Base-by-base conservation (phyloP, 2,888 invertebrate species). In the Plebejus anna region DNA sequence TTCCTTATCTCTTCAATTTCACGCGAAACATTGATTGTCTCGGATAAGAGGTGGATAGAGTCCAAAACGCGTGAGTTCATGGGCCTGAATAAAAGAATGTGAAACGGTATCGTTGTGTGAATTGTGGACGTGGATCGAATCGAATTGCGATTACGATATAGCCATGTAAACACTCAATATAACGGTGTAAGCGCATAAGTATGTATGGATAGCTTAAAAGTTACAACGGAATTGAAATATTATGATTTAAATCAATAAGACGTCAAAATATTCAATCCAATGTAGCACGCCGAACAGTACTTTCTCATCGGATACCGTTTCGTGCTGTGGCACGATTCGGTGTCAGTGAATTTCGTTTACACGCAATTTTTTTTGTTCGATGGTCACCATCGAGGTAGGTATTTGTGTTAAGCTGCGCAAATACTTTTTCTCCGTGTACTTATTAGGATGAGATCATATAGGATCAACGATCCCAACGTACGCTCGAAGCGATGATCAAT, bases 91-190 rank as follows among this genome's bases (percentile, higher is more conserved):
- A 80, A 82, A 86, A 86, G 90, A 89, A 91, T 91, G 88, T 84
- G 86, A 86, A 86, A 87, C 87, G 86, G 87, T 89, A 87, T 84
- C 86, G 85, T 90, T 92, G 93, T 92, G 92, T 90, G 92, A 92
- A 92, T 90, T 87, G 87, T 82, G 87, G 84, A 91, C 94, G 94
- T 92, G 93, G 79, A 88, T 88, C 85, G 93, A 91, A 92, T 93
- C 87, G 85, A 82, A 82, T 86, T 86, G 76, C 73, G 73, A 73
- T 55, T 28, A 28, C 73, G 51, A 51, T 55, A 72, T 72, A 73
- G 55, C 32, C 42, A 51, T 55, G 32, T 13, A 28, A 28, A 61
- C 61, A 22, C 22, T 22, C 4, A 66, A 13, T 11, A 66, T 36
- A 32, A 66, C 66, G 66, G 32, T 36, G 13, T 5, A 66, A 13